A percentile compares a stretch with the other conserved stretches of the same genome.
These are phyloP conservation scores for Allolobophora icterica DNA, from an alignment of 2,888 invertebrate species.

Conservation along the genomic window DNA sequence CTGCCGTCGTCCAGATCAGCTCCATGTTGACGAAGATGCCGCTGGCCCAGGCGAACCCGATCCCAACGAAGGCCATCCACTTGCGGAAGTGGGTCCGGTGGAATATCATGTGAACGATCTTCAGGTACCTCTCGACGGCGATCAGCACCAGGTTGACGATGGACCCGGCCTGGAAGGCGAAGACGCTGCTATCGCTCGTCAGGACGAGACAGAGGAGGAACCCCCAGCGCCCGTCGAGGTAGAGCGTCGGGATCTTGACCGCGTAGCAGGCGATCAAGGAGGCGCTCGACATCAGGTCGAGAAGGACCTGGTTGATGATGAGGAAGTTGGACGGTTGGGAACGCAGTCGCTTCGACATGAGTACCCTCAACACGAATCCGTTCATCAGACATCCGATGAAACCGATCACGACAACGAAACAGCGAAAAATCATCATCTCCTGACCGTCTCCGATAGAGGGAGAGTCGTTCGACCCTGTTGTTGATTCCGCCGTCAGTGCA, in stretches of 20 bases:
- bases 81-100: conserved; percentile 14
- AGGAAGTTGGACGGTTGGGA: not conserved
- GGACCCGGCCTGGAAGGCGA: not conserved
- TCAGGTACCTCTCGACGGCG: conserved; percentile 13
- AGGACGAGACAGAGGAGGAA: not conserved
- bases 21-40: not conserved
- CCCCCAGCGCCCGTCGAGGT: conserved; percentile 9
- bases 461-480: not conserved
- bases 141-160: conserved; percentile 22
- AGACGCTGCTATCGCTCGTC: not conserved
- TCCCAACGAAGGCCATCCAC: not conserved
- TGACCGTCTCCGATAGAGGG: not conserved
- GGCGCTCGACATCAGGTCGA: not conserved
- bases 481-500: not conserved
- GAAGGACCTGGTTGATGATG: conserved; percentile 11
- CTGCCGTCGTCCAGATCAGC: not conserved
- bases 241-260: not conserved
- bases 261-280: conserved; percentile 2
- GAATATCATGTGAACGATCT: not conserved
- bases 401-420: not conserved
- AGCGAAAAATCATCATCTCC: not conserved
- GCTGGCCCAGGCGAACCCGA: not conserved
- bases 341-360: not conserved
- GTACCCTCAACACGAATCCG: not conserved
- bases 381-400: not conserved